These are phyloP conservation scores for Umimayanthus chanpuru DNA, from an alignment of 92 coral and sea anemone species.

Conservation along the genomic window DNA sequence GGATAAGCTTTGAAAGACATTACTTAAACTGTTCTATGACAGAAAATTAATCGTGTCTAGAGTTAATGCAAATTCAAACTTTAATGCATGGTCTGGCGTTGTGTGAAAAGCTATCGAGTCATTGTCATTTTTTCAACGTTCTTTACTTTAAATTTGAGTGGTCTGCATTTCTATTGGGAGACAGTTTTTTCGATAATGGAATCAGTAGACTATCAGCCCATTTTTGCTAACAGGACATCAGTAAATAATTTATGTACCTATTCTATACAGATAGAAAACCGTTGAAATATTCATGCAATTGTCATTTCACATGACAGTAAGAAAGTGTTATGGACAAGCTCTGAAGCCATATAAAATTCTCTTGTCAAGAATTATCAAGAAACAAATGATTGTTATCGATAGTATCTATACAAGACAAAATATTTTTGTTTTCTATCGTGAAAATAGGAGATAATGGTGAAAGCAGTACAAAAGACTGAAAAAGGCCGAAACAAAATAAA, in stretches of 20 bases:
- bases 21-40: slow-evolving; percentile 1
- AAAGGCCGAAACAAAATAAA: neutral
- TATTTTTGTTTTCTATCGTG: neutral
- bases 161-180: slow-evolving; percentile 1
- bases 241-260: slow-evolving; percentile 23
- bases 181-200: slow-evolving; percentile 13
- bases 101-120: slow-evolving; percentile 11
- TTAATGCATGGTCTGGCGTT: slow-evolving; percentile 7
- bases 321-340: neutral
- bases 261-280: neutral
- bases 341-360: neutral
- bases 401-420: slow-evolving; percentile 13
- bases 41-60: slow-evolving; percentile 39
- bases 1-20: slow-evolving; percentile 7
- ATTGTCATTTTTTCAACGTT: slow-evolving; percentile 7
- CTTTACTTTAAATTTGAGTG: neutral
- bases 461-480: neutral
- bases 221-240: neutral
- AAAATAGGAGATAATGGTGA: neutral
- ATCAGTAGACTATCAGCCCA: slow-evolving; percentile 1
- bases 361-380: slow-evolving; percentile 1
- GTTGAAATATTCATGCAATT: slow-evolving; percentile 22
- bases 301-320: neutral
- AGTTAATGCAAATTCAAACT: slow-evolving; percentile 37
- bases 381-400: slow-evolving; percentile 7